These are phyloP conservation scores for Drosophila robusta DNA, from an alignment of 2,888 invertebrate genomes.

Conservation along the genomic window DNA sequence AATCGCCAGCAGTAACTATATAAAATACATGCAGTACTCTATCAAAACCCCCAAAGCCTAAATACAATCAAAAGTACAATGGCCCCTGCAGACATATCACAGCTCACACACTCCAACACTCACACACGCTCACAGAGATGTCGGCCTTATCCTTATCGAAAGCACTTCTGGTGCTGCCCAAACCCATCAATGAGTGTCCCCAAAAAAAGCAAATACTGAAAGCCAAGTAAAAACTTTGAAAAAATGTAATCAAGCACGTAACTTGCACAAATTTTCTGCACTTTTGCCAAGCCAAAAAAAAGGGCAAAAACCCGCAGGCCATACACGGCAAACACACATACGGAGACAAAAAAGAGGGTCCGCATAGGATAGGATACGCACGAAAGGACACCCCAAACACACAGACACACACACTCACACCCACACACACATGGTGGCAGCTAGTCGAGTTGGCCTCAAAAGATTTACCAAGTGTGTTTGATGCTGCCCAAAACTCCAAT, in stretches of 20 bases:
- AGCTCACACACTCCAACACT: not conserved
- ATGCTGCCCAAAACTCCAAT: constrained; percentile 57
- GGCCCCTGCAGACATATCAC: constrained; percentile 27
- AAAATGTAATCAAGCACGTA: constrained; percentile 80
- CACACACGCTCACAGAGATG: not conserved
- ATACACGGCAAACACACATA: constrained; percentile 32
- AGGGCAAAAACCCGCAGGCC: constrained; percentile 58
- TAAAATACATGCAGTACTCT: not conserved
- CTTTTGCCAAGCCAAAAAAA: constrained; percentile 66
- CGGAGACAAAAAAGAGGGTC: constrained; percentile 16
- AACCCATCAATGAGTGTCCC: constrained; percentile 46
- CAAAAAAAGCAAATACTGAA: constrained; percentile 22
- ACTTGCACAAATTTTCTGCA: constrained; percentile 79
- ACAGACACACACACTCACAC: constrained; percentile 1
- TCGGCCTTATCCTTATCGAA: constrained; percentile 56
- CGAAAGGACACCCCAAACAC: constrained; percentile 25
- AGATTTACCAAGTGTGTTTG: constrained; percentile 63
- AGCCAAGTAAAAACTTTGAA: constrained; percentile 57
- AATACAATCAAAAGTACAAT: constrained; percentile 33
- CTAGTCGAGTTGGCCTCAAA: constrained; percentile 62
- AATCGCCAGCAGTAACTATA: constrained; percentile 48
- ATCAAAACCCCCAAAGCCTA: not conserved
- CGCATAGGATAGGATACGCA: constrained; percentile 44
- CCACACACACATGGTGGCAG: constrained; percentile 10
- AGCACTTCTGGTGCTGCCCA: constrained; percentile 38